Base-by-base conservation (phyloP, 2,888 invertebrate genomes). In the Drosophila ochracea region DNA sequence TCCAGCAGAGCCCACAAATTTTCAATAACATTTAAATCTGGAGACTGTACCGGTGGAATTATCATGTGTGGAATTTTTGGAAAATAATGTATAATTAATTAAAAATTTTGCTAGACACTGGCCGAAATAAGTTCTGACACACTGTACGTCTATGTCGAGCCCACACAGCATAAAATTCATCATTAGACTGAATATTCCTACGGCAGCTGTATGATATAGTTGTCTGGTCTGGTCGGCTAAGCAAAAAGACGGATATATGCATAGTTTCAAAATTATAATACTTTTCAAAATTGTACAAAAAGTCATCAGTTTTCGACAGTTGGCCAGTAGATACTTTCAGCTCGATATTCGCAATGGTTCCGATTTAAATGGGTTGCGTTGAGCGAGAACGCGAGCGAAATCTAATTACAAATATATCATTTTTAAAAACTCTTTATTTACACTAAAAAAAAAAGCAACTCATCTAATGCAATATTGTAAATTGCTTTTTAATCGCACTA, bases 401-500 rank as follows among this genome's bases (percentile, higher is more conserved):
- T 25, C 4, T 47, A 28, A 16, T 47, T 9, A 1, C 16, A 16
- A 25, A 47, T 16, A 11, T 16, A 16, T 47, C 21, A 1, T 9
- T 47, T 25, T 25, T 16, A 9, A 4, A 25, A 47, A 13, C 21
- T 5, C 16, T 16, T 4, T 16, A 47, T 7, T 37, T 11, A 37
- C 10, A 37, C 0, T 11, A 2, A 25, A 30, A 30, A 30, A 30
- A 30, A 37, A 37, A 3, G 25, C 25, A 25, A 57, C 13, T 9
- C 11, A n/a, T 31, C n/a, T 16, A 41, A 58, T 58, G 30, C n/a
- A 57, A 57, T 28, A 6, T 16, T 41, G 30, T n/a, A 10, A 58
- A 58, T 10, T 41, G 41, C 21, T 41, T 58, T 41, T 58, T 58
- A 58, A 58, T 41, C 30, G 30, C 43, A 30, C n/a, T 21, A 11